These are phyloP conservation scores for Dysidea cf. avara DNA, from an alignment of 37 sponge, comb jelly and placozoan genomes.

Conservation along the genomic window DNA sequence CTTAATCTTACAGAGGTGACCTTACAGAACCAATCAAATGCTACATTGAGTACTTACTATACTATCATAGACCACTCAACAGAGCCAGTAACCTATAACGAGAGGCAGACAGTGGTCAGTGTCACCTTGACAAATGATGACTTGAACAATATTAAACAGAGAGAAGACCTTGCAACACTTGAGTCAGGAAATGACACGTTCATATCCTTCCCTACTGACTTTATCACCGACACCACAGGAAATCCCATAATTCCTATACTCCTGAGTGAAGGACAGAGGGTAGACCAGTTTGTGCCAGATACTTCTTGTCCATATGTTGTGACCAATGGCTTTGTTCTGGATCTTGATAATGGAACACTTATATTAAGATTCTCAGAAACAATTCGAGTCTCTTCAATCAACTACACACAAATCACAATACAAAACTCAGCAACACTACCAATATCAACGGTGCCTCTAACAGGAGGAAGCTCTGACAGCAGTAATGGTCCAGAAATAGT, in stretches of 20 bases:
- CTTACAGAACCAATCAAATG: slow-evolving; percentile 5
- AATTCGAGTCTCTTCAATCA: slow-evolving; percentile 68
- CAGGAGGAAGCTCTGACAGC: slow-evolving; percentile 29
- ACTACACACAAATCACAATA: slow-evolving; percentile 48
- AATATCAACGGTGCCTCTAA: slow-evolving; percentile 23
- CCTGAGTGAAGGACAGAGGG: slow-evolving; percentile 2
- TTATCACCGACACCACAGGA: slow-evolving; percentile 59
- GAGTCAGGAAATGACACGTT: slow-evolving; percentile 36
- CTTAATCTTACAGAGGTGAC: slow-evolving; percentile 60
- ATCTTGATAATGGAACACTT: slow-evolving; percentile 58
- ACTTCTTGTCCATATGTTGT: slow-evolving; percentile 52
- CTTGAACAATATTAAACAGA: slow-evolving; percentile 60
- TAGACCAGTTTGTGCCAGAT: slow-evolving; percentile 53
- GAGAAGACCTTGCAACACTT: slow-evolving; percentile 55
- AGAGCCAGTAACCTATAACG: neutral
- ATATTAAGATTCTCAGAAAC: slow-evolving; percentile 77
- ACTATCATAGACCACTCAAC: slow-evolving; percentile 29
- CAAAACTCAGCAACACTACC: slow-evolving; percentile 6
- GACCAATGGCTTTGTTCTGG: slow-evolving; percentile 26
- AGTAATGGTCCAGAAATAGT: slow-evolving; percentile 18
- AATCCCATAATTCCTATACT: slow-evolving; percentile 52
- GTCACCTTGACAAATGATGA: slow-evolving; percentile 58
- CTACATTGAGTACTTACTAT: neutral
- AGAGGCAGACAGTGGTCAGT: slow-evolving; percentile 28
- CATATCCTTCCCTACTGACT: slow-evolving; percentile 50